A percentile compares a stretch with the other conserved stretches of the same genome.
Conservation (phyloP, 2,113 vertebrate genomes). For the Aptenodytes patagonicus region DNA sequence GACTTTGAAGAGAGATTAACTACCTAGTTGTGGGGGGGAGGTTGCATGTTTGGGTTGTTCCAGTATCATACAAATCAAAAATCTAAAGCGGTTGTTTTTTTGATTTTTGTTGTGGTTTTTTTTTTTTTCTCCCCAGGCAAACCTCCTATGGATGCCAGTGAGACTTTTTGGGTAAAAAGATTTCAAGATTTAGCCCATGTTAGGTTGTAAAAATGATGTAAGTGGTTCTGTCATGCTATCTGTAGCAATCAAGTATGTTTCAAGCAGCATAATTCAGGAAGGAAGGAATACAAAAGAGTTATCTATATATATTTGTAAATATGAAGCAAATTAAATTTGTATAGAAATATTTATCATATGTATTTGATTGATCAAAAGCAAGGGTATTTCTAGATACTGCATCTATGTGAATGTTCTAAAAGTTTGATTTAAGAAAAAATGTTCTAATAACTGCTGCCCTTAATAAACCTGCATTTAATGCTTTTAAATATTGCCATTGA, state of each 20-base stretch:
- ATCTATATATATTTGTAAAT: background rate
- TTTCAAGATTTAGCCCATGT: background rate
- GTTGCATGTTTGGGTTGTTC: background rate
- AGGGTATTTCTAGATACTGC: background rate
- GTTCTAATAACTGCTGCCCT: background rate
- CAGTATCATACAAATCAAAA: background rate
- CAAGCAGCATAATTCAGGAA: background rate
- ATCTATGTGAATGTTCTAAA: background rate
- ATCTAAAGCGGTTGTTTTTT: background rate
- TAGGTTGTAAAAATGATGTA: background rate
- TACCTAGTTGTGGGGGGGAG: background rate
- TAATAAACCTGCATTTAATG: background rate
- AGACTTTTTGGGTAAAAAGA: background rate
- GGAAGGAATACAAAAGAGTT: background rate
- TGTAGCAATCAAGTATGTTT: background rate
- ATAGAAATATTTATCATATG: background rate
- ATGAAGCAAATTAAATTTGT: background rate
- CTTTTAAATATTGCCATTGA: background rate
- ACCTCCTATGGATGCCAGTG: background rate
- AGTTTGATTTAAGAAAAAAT: background rate
- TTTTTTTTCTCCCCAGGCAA: background rate
- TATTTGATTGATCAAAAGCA: background rate
- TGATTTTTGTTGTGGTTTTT: background rate
- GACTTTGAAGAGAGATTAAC: background rate
- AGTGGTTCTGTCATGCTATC: background rate